Evolutionary conservation across 53 echinoderm and acorn worm species (phyloP).

Genomic region (Zoroaster sp.): DNA sequence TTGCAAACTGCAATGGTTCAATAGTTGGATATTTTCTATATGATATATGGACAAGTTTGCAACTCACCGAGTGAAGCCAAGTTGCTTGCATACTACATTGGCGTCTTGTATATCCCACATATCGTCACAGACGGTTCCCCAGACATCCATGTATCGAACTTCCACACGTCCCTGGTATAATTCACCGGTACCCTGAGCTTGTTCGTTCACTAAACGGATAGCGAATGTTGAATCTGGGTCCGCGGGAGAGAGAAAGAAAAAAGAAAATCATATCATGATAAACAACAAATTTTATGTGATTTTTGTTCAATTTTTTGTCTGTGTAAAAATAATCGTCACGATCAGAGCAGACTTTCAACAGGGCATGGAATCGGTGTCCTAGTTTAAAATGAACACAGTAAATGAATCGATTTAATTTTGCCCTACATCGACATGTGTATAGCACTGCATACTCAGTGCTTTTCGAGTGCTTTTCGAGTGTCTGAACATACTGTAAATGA

Average conservation of each 20-base stretch:
- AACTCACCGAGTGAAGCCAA: slow-evolving; percentile 72
- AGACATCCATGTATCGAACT: slow-evolving; percentile 65
- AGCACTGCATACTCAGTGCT: too few species aligned
- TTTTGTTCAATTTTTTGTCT: too few species aligned
- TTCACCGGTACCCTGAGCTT: slow-evolving; percentile 9
- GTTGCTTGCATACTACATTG: slow-evolving; percentile 78
- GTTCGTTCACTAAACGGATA: slow-evolving; percentile 71
- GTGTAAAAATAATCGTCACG: too few species aligned
- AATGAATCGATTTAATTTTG: too few species aligned
- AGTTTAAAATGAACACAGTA: too few species aligned
- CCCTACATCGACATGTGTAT: too few species aligned
- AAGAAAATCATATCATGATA: neutral
- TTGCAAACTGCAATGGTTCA: too few species aligned
- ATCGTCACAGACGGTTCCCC: slow-evolving; percentile 87
- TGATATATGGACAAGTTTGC: neutral
- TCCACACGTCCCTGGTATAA: slow-evolving; percentile 66
- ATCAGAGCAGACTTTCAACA: too few species aligned
- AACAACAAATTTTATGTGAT: too few species aligned
- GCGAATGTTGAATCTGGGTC: neutral
- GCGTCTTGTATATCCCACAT: slow-evolving; percentile 76
- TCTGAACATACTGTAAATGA: too few species aligned
- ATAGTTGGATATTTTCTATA: neutral
- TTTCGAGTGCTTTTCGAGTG: too few species aligned
- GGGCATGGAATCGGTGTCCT: too few species aligned
- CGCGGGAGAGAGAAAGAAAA: neutral